Evolutionary conservation across 2,888 invertebrate species (phyloP), one percentile per base, ranked within the genome.

Genomic region (Lasioglossum malachurum): DNA sequence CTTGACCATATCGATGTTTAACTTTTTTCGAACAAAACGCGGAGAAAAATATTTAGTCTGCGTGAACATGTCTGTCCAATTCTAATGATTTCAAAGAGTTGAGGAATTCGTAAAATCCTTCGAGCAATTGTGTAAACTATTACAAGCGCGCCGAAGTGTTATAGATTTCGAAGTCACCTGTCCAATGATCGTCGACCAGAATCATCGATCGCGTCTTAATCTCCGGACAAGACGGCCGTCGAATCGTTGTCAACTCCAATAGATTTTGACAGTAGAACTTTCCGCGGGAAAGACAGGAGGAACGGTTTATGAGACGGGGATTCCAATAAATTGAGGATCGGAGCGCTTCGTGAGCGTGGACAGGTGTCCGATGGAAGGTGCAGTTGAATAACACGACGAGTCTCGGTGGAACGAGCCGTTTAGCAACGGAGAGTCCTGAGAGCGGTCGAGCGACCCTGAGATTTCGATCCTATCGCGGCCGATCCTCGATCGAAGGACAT

Each of bases 401-500:
- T 64, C 64, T 77, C 49, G 72, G 35, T 89, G 72, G 75, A 80
- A 78, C 75, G 78, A 84, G 84, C 77, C 80, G 79, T 80, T 85
- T 77, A 83, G 64, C 76, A 71, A 76, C 80, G 72, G 85, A 87
- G 82, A 87, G 84, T 60, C 86, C 77, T 74, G 78, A 87, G 86
- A 86, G 69, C 80, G 81, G 80, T 19, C 78, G 89, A 87, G 88
- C 90, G 92, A 92, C 93, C 93, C 92, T 92, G 93, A 93, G 93
- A 92, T 93, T 93, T 94, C 91, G 93, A 94, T 93, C 91, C 91
- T 93, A 93, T 94, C 93, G 89, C 90, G 88, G 87, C 79, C 92
- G 91, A 94, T 41, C 91, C 88, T 92, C 91, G 90, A 94, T 94
- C 94, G 94, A 94, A 94, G 94, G 94, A 94, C 94, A 94, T 94